Evolutionary conservation across 2,888 invertebrate genomes (phyloP), one percentile per base, ranked within the genome.

Genomic region (Dastarcus helophoroides): DNA sequence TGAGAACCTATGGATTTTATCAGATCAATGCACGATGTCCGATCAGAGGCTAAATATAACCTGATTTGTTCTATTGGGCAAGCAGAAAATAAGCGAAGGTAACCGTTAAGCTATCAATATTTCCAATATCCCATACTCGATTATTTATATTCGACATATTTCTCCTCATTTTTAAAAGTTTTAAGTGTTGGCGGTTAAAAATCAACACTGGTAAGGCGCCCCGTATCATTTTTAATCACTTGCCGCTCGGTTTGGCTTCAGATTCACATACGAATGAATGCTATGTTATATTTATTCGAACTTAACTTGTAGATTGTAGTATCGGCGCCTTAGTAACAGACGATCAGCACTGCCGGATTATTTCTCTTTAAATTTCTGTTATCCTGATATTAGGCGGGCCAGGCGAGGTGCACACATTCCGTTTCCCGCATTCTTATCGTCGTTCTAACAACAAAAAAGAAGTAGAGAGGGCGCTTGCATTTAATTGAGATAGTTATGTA

Each of bases 371-470:
- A 11, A 8, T 17, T 45, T 33, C 37, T 55, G 47, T 17, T 38
- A 32, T 36, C 55, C 52, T 47, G 42, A 40, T 52, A 46, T 36
- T 38, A 45, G 49, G 54, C 55, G 53, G 54, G 53, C 55, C 54
- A 42, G 33, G 33, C 46, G 48, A 46, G 49, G 50, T 50, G 47
- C 49, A 46, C 45, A 43, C 52, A 54, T 55, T 51, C 55, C 53
- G 44, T 47, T 51, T 46, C 43, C 45, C 41, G 43, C 52, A 55
- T 55, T 54, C 55, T 47, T 27, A n/a, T 15, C 16, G 24, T 35
- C n/a, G n/a, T n/a, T n/a, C n/a, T n/a, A n/a, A n/a, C n/a, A n/a
- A n/a, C n/a, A n/a, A n/a, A n/a, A n/a, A n/a, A n/a, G n/a, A n/a
- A n/a, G n/a, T n/a, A n/a, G n/a, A n/a, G n/a, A n/a, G n/a, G n/a